These are phyloP conservation scores for Anseranas semipalmata DNA, from an alignment of 2,113 vertebrate genomes.

Conservation along the genomic window DNA sequence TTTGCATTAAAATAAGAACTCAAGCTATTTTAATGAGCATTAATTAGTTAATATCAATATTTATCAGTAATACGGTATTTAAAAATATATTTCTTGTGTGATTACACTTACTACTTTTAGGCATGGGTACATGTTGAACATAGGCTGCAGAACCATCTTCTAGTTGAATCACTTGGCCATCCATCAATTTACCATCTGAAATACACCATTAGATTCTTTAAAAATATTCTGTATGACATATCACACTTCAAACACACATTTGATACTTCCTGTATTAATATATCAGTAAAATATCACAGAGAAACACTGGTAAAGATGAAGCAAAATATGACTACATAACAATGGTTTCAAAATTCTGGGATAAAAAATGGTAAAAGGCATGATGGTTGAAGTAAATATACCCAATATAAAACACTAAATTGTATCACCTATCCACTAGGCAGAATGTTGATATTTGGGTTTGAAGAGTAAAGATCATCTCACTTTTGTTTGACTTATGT, in stretches of 20 bases:
- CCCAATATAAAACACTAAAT: neutral
- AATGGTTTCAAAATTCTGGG: neutral
- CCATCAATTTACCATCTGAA: slow-evolving; percentile 94
- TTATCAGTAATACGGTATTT: neutral
- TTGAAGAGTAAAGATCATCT: neutral
- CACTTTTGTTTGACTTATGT: neutral
- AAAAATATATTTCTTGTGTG: neutral
- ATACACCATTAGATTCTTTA: slow-evolving; percentile 37
- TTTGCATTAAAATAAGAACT: neutral
- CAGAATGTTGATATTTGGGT: neutral
- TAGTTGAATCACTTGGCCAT: slow-evolving; percentile 97
- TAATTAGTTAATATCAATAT: neutral
- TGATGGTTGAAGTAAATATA: neutral
- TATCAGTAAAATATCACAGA: neutral
- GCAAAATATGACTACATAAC: neutral
- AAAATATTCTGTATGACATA: neutral
- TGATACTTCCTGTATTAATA: neutral
- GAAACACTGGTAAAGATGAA: slow-evolving; percentile 13
- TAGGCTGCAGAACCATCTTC: slow-evolving; percentile 98
- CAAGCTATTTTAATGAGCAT: neutral
- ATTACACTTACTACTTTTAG: slow-evolving; percentile 88
- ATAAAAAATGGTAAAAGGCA: neutral
- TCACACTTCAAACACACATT: neutral
- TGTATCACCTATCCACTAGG: neutral
- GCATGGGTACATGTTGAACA: slow-evolving; percentile 93